Base-by-base conservation (phyloP, 1,140 invertebrate genomes). In the Galleria mellonella region DNA sequence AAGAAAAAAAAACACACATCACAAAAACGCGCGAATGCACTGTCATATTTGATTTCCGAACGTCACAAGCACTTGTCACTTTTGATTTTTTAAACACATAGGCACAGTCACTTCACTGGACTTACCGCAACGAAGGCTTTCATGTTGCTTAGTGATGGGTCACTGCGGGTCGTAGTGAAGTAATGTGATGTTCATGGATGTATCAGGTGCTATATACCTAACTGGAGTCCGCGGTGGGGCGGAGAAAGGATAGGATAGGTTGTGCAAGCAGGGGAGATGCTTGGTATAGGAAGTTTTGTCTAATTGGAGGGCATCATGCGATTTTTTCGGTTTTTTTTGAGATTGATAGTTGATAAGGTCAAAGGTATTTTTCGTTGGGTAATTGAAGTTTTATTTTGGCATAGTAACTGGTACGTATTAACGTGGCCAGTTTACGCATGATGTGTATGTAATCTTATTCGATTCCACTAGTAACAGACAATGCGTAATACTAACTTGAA, bases 101-200 rank as follows among this genome's bases (percentile, higher is more conserved):
- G 37, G 10, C 66, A 70, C 59, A 47, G 36, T 66, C 70, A 66
- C 65, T 13, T 30, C 64, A 70, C 69, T 66, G 49, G 52, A 83
- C 79, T 83, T 79, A 83, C 79, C 79, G 79, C 79, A 71, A 79
- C 77, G 73, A 79, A 83, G 73, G 79, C 65, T 79, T 70, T 83
- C 79, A 83, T 83, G 75, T 36, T 83, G 76, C 61, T 68, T 73
- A 70, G 65, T 72, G 68, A 68, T 72, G 67, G 68, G 72, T 81
- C 73, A 81, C 76, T 72, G 53, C 63, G 71, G 74, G 64, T 69
- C 64, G 57, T 60, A 53, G 71, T 55, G 72, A 66, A 72, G 70
- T 72, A 63, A 57, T 81, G 76, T 81, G 77, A 69, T 73, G 69
- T 32, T 54, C 40, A 27, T 48, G 48, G 56, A 41, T 59, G 42